Percentiles rank a stretch among this genome's conserved stretches.
Conservation (phyloP, 2,888 invertebrate genomes). For the Hyposoter didymator region DNA sequence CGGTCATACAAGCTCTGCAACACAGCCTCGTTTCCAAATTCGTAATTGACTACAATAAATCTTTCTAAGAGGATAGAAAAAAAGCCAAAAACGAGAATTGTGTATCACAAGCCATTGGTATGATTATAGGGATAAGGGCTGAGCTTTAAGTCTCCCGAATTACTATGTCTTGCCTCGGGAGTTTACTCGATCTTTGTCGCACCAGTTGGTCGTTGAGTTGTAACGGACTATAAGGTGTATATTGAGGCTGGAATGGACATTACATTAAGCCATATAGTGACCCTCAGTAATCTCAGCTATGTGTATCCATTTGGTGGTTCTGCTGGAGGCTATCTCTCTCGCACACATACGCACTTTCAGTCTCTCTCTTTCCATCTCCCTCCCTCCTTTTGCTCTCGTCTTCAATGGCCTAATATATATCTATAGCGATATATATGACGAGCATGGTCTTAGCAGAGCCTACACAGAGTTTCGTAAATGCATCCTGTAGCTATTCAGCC, state of each 20-base stretch:
- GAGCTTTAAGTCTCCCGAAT: conserved; percentile 53
- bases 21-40: not conserved
- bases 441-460: conserved; percentile 57
- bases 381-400: conserved; percentile 10
- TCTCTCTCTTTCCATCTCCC: conserved; percentile 19
- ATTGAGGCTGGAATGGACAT: conserved; percentile 68
- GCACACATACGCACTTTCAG: not conserved
- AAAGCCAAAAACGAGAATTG: conserved; percentile 20
- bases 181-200: conserved; percentile 53
- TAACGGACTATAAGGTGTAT: conserved; percentile 72
- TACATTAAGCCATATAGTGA: conserved; percentile 77
- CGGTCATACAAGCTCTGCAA: not conserved
- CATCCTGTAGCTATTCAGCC: conserved; percentile 59
- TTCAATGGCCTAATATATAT: conserved; percentile 24
- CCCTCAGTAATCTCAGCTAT: conserved; percentile 82
- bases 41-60: conserved; percentile 5
- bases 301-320: conserved; percentile 81
- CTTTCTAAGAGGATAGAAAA: not conserved
- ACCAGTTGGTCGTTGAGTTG: conserved; percentile 49
- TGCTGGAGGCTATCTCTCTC: conserved; percentile 44
- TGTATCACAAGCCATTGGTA: conserved; percentile 47
- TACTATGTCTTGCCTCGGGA: conserved; percentile 66
- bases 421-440: conserved; percentile 37
- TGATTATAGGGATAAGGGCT: conserved; percentile 54
- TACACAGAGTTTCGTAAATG: conserved; percentile 51